Evolutionary conservation across 53 echinoderm and acorn worm genomes (phyloP), one percentile per base, ranked within the genome.

Genomic region (Arbacia lixula): DNA sequence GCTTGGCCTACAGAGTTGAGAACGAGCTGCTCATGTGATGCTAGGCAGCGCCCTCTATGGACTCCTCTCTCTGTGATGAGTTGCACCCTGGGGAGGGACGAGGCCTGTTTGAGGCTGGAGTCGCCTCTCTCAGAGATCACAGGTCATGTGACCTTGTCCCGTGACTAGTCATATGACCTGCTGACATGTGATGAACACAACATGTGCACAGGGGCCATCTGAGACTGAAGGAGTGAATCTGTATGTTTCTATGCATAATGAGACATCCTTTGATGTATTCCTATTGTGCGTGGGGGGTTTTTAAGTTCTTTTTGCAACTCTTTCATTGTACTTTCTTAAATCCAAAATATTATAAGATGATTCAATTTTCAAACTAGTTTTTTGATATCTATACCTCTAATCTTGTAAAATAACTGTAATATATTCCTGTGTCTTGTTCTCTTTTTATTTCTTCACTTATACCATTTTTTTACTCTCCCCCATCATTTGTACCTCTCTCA

Each of bases 181-280:
- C n/a, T n/a, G 49, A 14, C 74, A 74, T 38, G 40, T 81, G 82
- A 81, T 81, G 1, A 49, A 81, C 19, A 41, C 40, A 63, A 28
- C 82, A 81, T 38, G 82, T 81, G 82, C 82, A 81, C 82, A 81
- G 82, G 82, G 82, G 82, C 82, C 82, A 81, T 81, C 82, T 81
- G 82, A 81, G 60, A 79, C 8, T 5, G 30, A 64, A 57, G 19
- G n/a, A n/a, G n/a, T n/a, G n/a, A n/a, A n/a, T n/a, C n/a, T n/a
- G n/a, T n/a, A n/a, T n/a, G n/a, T n/a, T n/a, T n/a, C n/a, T n/a
- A n/a, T n/a, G n/a, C n/a, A n/a, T n/a, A n/a, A n/a, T n/a, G n/a
- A n/a, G n/a, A n/a, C n/a, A n/a, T n/a, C n/a, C n/a, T n/a, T n/a
- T n/a, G n/a, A n/a, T n/a, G n/a, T n/a, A n/a, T n/a, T n/a, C n/a